Base-by-base conservation (phyloP, 2,888 invertebrate species). In the Drosophila merina region DNA sequence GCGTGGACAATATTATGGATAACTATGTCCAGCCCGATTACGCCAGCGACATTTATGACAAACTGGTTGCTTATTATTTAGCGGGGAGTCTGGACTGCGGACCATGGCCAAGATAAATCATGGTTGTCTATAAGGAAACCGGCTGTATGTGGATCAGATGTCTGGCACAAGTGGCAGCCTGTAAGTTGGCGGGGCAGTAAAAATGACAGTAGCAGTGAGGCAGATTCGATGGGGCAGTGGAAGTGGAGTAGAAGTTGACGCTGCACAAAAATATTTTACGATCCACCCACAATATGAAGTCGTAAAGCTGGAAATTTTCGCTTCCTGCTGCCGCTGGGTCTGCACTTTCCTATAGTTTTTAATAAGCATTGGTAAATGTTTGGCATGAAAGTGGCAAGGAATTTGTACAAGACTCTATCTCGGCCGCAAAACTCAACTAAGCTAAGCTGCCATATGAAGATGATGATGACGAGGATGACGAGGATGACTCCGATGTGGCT, bases 221-320 rank as follows among this genome's bases (percentile, higher is more conserved):
- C 59, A 12, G 31, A 12, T 26, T 57, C 12, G 14, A 48, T 20
- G 36, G 69, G 71, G 59, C 48, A 50, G 49, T 49, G 66, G 54
- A 66, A 57, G 67, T 57, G 49, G 56, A 42, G 64, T 69, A 63
- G 60, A 50, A 68, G 76, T 80, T 84, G 86, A 80, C 81, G 75
- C 62, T 77, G 84, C 84, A 79, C 73, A 76, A 64, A 76, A 64
- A 80, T 88, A 51, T 60, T 86, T 87, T 85, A 87, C 78, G 88
- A 88, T 79, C 78, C 85, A 72, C 75, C 86, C 83, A 79, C 86
- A 82, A 87, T 88, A 88, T 88, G 83, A 81, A 88, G 88, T 79
- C 86, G 88, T 88, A 88, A 88, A 87, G 76, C 76, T 76, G 82
- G 57, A 80, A 77, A 78, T 87, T 78, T 80, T 80, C 63, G 86